These are phyloP conservation scores for Channa argus DNA, from an alignment of 2,113 vertebrate species.

Conservation along the genomic window DNA sequence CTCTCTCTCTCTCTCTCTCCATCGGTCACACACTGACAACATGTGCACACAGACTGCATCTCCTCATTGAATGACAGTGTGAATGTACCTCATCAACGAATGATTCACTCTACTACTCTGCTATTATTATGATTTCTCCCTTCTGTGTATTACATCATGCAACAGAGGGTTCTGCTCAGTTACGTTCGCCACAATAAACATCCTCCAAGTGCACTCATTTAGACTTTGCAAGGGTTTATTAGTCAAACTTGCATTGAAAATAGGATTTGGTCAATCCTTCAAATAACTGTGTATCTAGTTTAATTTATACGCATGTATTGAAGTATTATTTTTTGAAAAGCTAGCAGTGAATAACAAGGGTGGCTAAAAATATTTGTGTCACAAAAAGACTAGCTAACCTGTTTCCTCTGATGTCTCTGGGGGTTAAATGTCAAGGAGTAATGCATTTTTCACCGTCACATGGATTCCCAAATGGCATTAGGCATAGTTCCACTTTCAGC, in stretches of 20 bases:
- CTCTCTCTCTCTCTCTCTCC: constrained; percentile 35
- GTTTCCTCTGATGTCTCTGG: constrained; percentile 45
- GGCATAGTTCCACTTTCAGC: constrained; percentile 42
- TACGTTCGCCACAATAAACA: constrained; percentile 73
- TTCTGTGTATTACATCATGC: constrained; percentile 81
- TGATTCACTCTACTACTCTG: constrained; percentile 82
- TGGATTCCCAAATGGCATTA: constrained; percentile 60
- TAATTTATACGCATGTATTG: constrained; percentile 12
- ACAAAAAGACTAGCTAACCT: constrained; percentile 34
- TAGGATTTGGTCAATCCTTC: constrained; percentile 37
- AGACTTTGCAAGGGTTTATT: constrained; percentile 47
- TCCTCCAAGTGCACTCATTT: constrained; percentile 50
- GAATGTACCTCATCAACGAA: constrained; percentile 80
- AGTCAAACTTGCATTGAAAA: constrained; percentile 60
- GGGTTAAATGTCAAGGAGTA: constrained; percentile 72
- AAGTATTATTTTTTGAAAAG: constrained; percentile 10
- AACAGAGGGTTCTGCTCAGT: constrained; percentile 71
- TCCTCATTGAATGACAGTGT: constrained; percentile 74
- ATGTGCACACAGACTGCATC: constrained; percentile 71
- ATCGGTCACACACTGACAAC: constrained; percentile 69
- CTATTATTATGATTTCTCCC: constrained; percentile 81
- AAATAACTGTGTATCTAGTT: constrained; percentile 43
- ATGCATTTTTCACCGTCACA: constrained; percentile 71
- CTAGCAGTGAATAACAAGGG: not conserved
- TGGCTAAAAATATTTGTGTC: constrained; percentile 27